Evolutionary conservation across 2,888 invertebrate genomes (phyloP).

Genomic region (Mayetiola destructor): DNA sequence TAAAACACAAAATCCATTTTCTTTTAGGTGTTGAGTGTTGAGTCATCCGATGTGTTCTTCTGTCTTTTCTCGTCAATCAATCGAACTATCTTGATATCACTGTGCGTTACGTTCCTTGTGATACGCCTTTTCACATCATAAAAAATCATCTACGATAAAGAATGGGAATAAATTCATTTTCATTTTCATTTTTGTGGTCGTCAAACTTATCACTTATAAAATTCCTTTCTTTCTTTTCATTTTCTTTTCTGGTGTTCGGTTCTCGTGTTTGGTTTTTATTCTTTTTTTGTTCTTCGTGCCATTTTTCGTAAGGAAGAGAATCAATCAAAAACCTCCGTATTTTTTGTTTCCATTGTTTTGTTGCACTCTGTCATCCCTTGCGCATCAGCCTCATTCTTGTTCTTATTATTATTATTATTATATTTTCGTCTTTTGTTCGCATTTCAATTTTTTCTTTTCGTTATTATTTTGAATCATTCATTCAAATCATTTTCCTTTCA

Average conservation of each 20-base stretch:
- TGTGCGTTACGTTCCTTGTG: too few species aligned
- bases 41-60: too few species aligned
- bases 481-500: background rate
- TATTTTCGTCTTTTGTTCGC: background rate
- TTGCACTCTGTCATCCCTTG: background rate
- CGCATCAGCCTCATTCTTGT: constrained; percentile 5
- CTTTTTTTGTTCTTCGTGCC: background rate
- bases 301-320: background rate
- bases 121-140: too few species aligned
- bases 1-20: too few species aligned
- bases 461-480: background rate
- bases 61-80: too few species aligned
- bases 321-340: constrained; percentile 8
- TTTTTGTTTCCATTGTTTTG: background rate
- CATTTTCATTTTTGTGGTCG: too few species aligned
- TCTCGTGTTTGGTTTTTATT: background rate
- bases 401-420: background rate
- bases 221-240: background rate
- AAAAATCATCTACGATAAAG: too few species aligned
- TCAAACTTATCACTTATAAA: too few species aligned
- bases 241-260: background rate
- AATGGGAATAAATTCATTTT: too few species aligned
- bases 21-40: too few species aligned
- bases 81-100: too few species aligned
- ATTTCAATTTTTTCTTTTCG: background rate